Conservation (phyloP, 1,140 invertebrate genomes). For the Leptinotarsa lineolata region DNA sequence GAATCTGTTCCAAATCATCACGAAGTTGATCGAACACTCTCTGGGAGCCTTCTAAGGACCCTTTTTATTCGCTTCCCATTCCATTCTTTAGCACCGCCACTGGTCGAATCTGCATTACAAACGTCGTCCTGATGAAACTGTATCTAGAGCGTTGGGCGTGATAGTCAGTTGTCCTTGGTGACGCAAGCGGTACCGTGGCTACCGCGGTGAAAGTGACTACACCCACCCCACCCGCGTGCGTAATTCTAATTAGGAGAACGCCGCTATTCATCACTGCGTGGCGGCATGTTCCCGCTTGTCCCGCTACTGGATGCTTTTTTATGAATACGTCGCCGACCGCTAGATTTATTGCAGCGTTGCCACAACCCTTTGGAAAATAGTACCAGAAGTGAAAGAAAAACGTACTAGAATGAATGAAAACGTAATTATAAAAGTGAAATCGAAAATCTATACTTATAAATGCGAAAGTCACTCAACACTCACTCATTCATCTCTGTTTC, state of each 20-base stretch:
- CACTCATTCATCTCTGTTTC: too few species aligned
- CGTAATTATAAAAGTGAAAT: too few species aligned
- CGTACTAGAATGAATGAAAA: too few species aligned
- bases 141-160: constrained; percentile 34
- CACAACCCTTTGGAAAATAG: too few species aligned
- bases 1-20: too few species aligned
- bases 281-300: not conserved
- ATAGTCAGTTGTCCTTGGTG: constrained; percentile 41
- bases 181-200: constrained; percentile 39
- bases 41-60: too few species aligned
- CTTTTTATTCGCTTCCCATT: too few species aligned
- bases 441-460: too few species aligned
- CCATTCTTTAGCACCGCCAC: not conserved
- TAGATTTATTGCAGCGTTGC: too few species aligned
- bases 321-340: not conserved
- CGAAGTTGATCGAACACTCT: too few species aligned
- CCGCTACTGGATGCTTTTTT: constrained; percentile 3
- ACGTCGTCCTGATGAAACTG: constrained; percentile 31
- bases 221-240: constrained; percentile 43
- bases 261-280: constrained; percentile 2
- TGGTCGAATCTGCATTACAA: constrained; percentile 12
- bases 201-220: constrained; percentile 47
- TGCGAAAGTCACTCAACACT: too few species aligned
- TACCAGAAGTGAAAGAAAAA: too few species aligned
- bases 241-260: constrained; percentile 20